Base-by-base conservation (phyloP, 2,797 vertebrate species). In the Anguilla obscura region DNA sequence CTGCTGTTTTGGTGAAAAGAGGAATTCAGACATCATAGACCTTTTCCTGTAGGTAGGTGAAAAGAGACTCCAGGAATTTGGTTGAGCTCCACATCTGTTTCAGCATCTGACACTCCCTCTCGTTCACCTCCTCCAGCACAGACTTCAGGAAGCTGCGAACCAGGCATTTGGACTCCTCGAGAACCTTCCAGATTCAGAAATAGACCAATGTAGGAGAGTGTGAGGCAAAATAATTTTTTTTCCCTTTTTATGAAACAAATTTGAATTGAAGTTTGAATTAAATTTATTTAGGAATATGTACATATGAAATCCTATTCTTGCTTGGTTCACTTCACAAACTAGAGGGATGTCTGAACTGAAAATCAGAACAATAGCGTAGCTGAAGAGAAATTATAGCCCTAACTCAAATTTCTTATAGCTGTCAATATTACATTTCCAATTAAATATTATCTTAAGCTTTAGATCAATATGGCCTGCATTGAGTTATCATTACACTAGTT, bases 71-170 rank as follows among this genome's bases (percentile, higher is more conserved):
- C 86, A 99, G 95, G 94, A 98, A 98, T 94, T 99, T 98, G 92
- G 98, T 98, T 88, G 98, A 99, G 89, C 98, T 98, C 97, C 98
- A 99, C 90, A 99, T 96, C 92, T 99, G 98, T 91, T 97, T 98
- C 86, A 99, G 93, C 97, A 99, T 99, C 94, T 98, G 94, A 91
- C 98, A 99, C 92, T 99, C 98, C 66, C 98, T 98, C 91, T 98
- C 98, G 0, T 99, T 99, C 91, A 99, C 98, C 1, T 98, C 98
- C 93, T 99, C 97, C 85, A 99, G 95, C 36, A 97, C 95, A 0
- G 98, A 96, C 93, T 97, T 96, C 91, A 99, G 93, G 91, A 99
- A 97, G 90, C 98, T 98, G 89, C 98, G 95, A 74, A 99, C 92
- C 9, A 99, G 95, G 92, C 96, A 98, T 95, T 99, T 99, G 33